Evolutionary conservation across 2,113 vertebrate genomes (phyloP).

Genomic region (Xenopus laevis): DNA sequence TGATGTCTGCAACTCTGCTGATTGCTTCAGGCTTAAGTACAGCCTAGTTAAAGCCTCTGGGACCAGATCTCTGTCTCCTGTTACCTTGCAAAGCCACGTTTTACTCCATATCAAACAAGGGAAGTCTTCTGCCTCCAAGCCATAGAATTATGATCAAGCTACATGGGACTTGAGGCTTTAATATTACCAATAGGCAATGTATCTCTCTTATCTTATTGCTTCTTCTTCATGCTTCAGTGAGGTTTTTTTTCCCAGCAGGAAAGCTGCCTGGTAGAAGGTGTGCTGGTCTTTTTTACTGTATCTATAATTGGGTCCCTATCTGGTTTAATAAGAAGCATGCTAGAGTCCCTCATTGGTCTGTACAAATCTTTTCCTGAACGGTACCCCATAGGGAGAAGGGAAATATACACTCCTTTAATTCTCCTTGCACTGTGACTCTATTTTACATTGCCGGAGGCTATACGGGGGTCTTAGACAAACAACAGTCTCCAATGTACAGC

Average conservation of each 20-base stretch:
- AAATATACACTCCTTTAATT: slow-evolving; percentile 41
- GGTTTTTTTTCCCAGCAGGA: slow-evolving; percentile 51
- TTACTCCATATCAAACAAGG: slow-evolving; percentile 34
- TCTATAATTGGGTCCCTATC: slow-evolving; percentile 61
- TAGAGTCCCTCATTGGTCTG: slow-evolving; percentile 50
- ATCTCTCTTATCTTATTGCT: slow-evolving; percentile 45
- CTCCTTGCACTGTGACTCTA: slow-evolving; percentile 44
- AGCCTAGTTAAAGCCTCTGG: slow-evolving; percentile 46
- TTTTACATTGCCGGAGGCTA: slow-evolving; percentile 25
- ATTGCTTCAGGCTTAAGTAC: slow-evolving; percentile 28
- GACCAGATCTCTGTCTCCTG: slow-evolving; percentile 43
- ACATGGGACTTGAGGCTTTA: slow-evolving; percentile 42
- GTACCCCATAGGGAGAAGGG: slow-evolving; percentile 50
- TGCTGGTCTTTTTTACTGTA: slow-evolving; percentile 55
- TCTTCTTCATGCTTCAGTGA: slow-evolving; percentile 51
- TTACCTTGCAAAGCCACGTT: slow-evolving; percentile 13
- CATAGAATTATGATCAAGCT: slow-evolving; percentile 29
- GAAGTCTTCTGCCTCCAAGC: slow-evolving; percentile 43
- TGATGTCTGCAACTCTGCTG: slow-evolving; percentile 52
- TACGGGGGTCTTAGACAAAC: slow-evolving; percentile 3
- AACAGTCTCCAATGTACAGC: too few relatives aligned
- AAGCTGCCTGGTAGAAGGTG: slow-evolving; percentile 52
- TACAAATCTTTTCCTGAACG: slow-evolving; percentile 61
- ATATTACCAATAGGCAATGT: slow-evolving; percentile 45
- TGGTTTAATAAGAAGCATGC: slow-evolving; percentile 59